Percentiles rank a stretch among this genome's conserved stretches.
These are phyloP conservation scores for Lydus trimaculatus DNA, from an alignment of 2,888 invertebrate species.

Conservation along the genomic window DNA sequence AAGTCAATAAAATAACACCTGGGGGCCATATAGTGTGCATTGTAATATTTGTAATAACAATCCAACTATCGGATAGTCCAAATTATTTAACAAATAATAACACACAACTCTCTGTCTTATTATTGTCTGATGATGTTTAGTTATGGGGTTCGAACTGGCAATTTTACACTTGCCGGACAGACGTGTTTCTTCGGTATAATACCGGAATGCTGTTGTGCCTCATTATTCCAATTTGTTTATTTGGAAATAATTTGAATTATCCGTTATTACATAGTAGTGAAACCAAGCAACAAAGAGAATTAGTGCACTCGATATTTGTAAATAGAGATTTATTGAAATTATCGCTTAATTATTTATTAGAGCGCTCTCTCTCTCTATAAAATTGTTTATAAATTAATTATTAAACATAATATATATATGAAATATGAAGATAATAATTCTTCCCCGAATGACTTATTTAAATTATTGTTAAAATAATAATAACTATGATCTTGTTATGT, in stretches of 20 bases:
- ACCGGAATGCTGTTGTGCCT: no score
- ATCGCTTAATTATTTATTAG: not conserved
- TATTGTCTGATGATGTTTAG: no score
- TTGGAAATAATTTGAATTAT: no score
- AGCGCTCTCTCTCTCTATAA: no score
- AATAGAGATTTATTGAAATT: not conserved
- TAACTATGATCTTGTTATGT: not conserved
- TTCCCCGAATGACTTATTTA: not conserved
- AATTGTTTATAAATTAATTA: no score
- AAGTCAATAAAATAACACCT: not conserved
- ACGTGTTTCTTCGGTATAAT: no score
- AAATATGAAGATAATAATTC: not conserved
- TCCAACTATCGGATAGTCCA: not conserved
- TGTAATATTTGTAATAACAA: not conserved
- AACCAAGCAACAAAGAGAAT: constrained; percentile 3
- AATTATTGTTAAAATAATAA: not conserved
- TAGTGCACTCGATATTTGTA: constrained; percentile 8
- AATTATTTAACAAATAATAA: not conserved
- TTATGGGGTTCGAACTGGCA: no score
- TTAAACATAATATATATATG: no score
- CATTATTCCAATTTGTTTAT: no score
- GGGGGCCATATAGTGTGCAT: constrained; percentile 14
- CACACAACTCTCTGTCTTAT: no score
- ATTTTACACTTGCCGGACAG: no score
- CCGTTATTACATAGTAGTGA: constrained; percentile 10